Evolutionary conservation across 2,113 vertebrate species (phyloP).

Genomic region (Engystomops pustulosus): DNA sequence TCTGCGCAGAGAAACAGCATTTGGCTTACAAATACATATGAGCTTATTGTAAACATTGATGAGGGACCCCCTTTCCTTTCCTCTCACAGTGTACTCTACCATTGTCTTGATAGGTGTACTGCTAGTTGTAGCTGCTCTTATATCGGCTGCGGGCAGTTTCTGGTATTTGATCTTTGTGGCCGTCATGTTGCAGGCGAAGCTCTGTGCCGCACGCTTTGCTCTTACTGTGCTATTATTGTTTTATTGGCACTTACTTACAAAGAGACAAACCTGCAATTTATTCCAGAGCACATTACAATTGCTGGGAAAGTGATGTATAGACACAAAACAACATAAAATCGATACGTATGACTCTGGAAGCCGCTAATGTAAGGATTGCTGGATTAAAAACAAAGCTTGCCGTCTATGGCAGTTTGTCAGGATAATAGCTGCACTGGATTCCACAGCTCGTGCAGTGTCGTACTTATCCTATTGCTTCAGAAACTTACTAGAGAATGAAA

Average conservation of each 20-base stretch:
- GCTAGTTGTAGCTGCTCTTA: background rate
- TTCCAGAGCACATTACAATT: slow-evolving; percentile 16
- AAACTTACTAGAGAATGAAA: background rate
- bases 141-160: background rate
- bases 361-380: slow-evolving; percentile 13
- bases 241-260: slow-evolving; percentile 19
- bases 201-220: background rate
- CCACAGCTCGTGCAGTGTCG: background rate
- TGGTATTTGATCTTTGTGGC: background rate
- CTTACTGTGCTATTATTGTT: background rate
- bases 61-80: too few species aligned
- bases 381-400: background rate
- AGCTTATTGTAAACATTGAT: too few species aligned
- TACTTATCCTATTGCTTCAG: background rate
- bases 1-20: too few species aligned
- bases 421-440: background rate
- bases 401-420: background rate
- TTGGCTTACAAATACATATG: too few species aligned
- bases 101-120: background rate
- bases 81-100: too few species aligned
- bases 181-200: background rate
- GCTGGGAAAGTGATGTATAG: slow-evolving; percentile 11
- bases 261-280: slow-evolving; percentile 23
- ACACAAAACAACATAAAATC: slow-evolving; percentile 22
- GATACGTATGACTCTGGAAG: background rate